A percentile compares a stretch with the other conserved stretches of the same genome.
phyloP scores from a whole-genome alignment of 2,113 vertebrate genomes.

The Plecotus auritus region DNA sequence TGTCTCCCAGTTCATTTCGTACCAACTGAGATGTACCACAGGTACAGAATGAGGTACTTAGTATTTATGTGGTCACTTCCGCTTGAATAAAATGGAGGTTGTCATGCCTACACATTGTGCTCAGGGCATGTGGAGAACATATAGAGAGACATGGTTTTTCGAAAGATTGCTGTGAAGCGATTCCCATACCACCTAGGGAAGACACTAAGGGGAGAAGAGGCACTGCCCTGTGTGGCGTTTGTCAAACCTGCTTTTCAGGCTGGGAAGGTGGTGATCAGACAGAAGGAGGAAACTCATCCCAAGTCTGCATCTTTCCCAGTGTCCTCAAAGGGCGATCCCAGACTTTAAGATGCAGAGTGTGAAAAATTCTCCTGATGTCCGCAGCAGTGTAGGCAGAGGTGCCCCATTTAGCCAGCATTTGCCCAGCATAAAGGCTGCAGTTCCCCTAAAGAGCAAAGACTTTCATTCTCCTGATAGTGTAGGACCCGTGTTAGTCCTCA shows the following conservation, averaged over 20 bases:
- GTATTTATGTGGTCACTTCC: neutral
- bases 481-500: neutral
- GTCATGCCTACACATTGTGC: neutral
- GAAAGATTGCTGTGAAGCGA: neutral
- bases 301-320: neutral
- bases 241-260: neutral
- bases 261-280: neutral
- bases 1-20: neutral
- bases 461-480: neutral
- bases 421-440: neutral
- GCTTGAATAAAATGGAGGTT: neutral
- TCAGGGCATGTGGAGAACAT: neutral
- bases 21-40: neutral
- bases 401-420: too few species aligned
- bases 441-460: neutral
- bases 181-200: neutral
- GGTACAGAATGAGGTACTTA: neutral
- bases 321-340: neutral
- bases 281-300: neutral
- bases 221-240: neutral
- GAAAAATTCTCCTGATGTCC: neutral
- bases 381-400: rapidly evolving
- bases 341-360: rapidly evolving
- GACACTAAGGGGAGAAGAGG: neutral
- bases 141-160: neutral